Base-by-base conservation (phyloP, 2,888 invertebrate genomes). In the Cremastinae sp. region DNA sequence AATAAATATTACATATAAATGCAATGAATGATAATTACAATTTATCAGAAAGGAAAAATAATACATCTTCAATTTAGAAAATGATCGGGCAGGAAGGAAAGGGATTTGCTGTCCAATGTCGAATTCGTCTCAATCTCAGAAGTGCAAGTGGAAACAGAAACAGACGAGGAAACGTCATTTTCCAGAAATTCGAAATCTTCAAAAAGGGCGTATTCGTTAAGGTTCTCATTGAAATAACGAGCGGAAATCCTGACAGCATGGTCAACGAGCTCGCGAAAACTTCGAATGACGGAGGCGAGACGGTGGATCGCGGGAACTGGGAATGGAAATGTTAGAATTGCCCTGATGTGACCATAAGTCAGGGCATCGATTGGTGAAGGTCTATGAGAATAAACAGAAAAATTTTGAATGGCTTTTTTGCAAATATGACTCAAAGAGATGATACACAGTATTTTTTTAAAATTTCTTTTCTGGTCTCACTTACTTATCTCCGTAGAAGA, bases 401-500 rank as follows among this genome's bases (percentile, higher is more conserved):
- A 3, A 3, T 51, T 22, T 1, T 7, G 16, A 5, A 18, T 1
- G 1, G 9, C 10, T 51, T 22, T 10, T 22, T 20, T 3, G 1
- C 4, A 18, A 7, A 14, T 4, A 16, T 47, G 16, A 18, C 9
- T 16, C 16, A 47, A 47, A n/a, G 45, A 12, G 45, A 12, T 4
- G 12, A 14, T 2, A 12, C 12, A 5, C 45, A 12, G n/a, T n/a
- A 45, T 10, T 47, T 47, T 47, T 47, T 18, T 0, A 14, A 16
- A 47, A 18, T 18, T 12, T 8, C 0, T 9, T 12, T 0, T 18
- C 2, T 18, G 3, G 4, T 16, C 2, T 5, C 49, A 92, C 93
- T 93, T 90, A 95, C 95, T 90, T 91, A 70, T 93, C 92, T 5
- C 95, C 95, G 89, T 96, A 97, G 90, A 98, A 98, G 88, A 93